A percentile compares a stretch with the other conserved stretches of the same genome.
Evolutionary conservation across 2,797 vertebrate genomes (phyloP).

Genomic region (Atherinosoma microstoma): DNA sequence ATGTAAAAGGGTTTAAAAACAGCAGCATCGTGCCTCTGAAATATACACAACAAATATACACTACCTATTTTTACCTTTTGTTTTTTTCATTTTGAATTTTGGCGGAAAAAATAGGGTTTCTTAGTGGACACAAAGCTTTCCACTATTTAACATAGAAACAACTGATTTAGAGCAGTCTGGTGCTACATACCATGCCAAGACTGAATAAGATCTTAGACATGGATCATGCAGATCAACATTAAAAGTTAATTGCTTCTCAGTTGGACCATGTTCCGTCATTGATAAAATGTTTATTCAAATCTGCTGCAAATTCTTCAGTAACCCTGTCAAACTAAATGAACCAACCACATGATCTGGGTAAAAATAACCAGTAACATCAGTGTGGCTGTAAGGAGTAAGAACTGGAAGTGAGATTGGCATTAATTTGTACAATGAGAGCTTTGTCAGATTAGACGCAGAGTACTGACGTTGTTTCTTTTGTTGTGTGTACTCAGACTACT

Average conservation of each 20-base stretch:
- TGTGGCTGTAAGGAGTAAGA: neutral
- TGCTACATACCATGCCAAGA: neutral
- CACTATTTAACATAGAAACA: neutral
- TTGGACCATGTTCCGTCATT: neutral
- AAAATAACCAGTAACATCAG: neutral
- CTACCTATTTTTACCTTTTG: no score
- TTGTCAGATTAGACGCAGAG: neutral
- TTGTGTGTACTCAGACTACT: neutral
- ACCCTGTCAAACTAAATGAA: neutral
- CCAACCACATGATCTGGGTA: neutral
- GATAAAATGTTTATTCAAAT: neutral
- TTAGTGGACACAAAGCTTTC: no score
- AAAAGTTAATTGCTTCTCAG: neutral
- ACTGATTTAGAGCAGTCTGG: neutral
- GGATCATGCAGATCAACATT: neutral
- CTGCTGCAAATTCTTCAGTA: neutral
- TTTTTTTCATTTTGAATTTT: no score
- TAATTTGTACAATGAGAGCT: conserved; percentile 8
- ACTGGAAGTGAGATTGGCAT: neutral
- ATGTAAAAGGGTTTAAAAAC: no score
- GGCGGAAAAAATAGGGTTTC: no score
- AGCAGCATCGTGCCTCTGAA: no score
- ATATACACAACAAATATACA: no score
- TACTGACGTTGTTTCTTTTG: no score
- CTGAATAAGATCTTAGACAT: neutral